A percentile compares a stretch with the other conserved stretches of the same genome.
Conservation (phyloP, 2,113 vertebrate species). For the Actinemys pallida region DNA sequence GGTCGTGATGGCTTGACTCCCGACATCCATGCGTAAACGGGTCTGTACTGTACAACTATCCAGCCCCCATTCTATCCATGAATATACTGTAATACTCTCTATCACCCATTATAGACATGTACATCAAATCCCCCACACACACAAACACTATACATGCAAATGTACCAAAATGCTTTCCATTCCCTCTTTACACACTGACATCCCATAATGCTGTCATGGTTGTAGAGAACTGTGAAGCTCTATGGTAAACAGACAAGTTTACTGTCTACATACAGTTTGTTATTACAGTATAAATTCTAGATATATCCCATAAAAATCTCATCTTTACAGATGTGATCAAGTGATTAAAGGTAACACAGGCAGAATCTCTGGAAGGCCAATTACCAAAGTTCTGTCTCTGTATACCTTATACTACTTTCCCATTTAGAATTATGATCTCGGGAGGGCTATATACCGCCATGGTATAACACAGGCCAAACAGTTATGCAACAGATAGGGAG, state of each 20-base stretch:
- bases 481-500: rapidly evolving
- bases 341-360: rapidly evolving
- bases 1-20: too few relatives aligned
- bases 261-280: background rate
- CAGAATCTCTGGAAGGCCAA: rapidly evolving
- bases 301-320: background rate
- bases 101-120: rapidly evolving
- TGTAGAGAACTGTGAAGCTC: background rate
- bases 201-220: rapidly evolving
- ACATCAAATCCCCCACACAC: rapidly evolving
- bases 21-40: too few relatives aligned
- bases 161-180: background rate
- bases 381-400: background rate
- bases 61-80: rapidly evolving
- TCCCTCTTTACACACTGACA: background rate
- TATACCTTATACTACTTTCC: rapidly evolving
- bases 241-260: rapidly evolving
- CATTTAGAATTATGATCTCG: rapidly evolving
- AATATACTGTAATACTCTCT: background rate
- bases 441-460: background rate
- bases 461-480: background rate
- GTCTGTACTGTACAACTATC: background rate
- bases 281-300: rapidly evolving
- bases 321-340: rapidly evolving
- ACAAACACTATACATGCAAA: rapidly evolving